Conservation (phyloP, 1,140 invertebrate genomes). For the Pollicipes pollicipes region DNA sequence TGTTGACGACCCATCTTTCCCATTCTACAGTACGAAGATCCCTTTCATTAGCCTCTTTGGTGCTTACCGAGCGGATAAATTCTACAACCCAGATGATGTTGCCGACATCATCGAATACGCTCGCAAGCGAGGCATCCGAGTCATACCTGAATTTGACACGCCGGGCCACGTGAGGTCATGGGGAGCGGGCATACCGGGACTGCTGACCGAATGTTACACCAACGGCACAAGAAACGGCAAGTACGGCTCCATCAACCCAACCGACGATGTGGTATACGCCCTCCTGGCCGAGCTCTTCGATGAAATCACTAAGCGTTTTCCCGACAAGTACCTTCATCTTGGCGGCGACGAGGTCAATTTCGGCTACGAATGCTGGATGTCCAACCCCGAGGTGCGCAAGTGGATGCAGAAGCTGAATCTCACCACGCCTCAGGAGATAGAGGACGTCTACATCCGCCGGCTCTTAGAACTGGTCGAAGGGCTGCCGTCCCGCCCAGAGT, state of each 20-base stretch:
- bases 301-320: constrained; percentile 49
- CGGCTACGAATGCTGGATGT: constrained; percentile 46
- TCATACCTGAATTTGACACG: constrained; percentile 82
- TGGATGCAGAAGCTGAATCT: too few species aligned
- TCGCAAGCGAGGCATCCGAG: constrained; percentile 58
- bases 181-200: constrained; percentile 46
- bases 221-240: constrained; percentile 32
- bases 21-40: constrained; percentile 55
- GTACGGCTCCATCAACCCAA: constrained; percentile 61
- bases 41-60: constrained; percentile 44
- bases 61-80: constrained; percentile 46
- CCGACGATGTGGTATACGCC: constrained; percentile 38
- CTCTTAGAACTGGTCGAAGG: too few species aligned
- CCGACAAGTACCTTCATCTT: constrained; percentile 59
- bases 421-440: too few species aligned
- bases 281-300: constrained; percentile 46
- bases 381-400: too few species aligned
- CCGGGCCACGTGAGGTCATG: constrained; percentile 65
- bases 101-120: constrained; percentile 54
- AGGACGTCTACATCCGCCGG: too few species aligned
- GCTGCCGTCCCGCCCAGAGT: constrained; percentile 21
- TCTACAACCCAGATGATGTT: constrained; percentile 49
- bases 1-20: constrained; percentile 77
- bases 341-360: constrained; percentile 82
- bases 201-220: constrained; percentile 55